Percentiles rank a stretch among this genome's conserved stretches.
phyloP scores from a whole-genome alignment of 1,140 invertebrate species.

The Macrosteles quadrilineatus region DNA sequence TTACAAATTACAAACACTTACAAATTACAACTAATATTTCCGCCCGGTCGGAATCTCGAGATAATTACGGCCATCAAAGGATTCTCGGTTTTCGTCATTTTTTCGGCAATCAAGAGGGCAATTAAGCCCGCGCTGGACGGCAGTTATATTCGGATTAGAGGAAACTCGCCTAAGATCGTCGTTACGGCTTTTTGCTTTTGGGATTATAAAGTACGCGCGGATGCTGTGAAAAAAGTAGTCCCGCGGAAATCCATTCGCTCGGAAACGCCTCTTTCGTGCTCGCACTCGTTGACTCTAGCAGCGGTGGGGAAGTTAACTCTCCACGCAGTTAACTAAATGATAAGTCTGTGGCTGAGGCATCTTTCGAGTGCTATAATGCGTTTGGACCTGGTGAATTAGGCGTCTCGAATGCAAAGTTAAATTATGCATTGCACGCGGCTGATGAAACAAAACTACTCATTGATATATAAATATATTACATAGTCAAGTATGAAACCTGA shows the following conservation, averaged over 20 bases:
- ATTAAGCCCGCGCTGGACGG: background rate
- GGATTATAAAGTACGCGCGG: background rate
- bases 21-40: constrained; percentile 22
- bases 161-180: constrained; percentile 13
- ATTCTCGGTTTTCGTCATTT: constrained; percentile 24
- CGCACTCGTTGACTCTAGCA: too few species aligned
- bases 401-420: too few species aligned
- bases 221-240: background rate
- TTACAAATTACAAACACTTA: constrained; percentile 22
- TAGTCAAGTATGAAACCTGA: too few species aligned
- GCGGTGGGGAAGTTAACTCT: too few species aligned
- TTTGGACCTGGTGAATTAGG: too few species aligned
- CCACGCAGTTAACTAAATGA: too few species aligned
- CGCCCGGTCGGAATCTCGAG: background rate
- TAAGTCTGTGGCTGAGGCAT: too few species aligned
- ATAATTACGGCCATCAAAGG: constrained; percentile 25
- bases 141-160: constrained; percentile 26
- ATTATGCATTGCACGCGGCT: too few species aligned
- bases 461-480: too few species aligned
- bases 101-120: constrained; percentile 15
- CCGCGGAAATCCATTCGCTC: background rate
- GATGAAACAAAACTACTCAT: too few species aligned
- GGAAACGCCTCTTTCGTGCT: too few species aligned
- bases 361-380: too few species aligned
- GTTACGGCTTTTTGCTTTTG: constrained; percentile 6